phyloP scores from a whole-genome alignment of 2,888 invertebrate genomes.

The Aporophyla lueneburgensis region DNA sequence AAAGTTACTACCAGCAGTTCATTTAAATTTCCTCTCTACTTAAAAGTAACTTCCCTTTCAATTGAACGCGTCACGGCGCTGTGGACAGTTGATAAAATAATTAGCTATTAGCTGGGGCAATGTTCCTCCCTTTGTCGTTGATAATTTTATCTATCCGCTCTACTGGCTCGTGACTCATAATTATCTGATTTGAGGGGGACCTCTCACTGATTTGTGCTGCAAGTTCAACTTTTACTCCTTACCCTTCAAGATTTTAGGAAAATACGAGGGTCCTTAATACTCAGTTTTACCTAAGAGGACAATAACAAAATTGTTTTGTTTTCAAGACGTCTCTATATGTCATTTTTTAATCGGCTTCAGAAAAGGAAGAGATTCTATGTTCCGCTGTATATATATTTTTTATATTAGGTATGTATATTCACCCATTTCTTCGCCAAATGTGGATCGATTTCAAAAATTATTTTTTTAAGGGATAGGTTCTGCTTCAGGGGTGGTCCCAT shows the following conservation, averaged over 20 bases:
- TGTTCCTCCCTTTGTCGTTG: conserved; percentile 82
- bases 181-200: conserved; percentile 81
- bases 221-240: conserved; percentile 62
- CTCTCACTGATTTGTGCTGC: conserved; percentile 64
- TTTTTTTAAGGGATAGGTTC: too few species aligned
- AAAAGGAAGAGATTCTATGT: too few species aligned
- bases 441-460: too few species aligned
- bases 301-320: conserved; percentile 27
- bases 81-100: conserved; percentile 80
- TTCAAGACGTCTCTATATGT: background rate
- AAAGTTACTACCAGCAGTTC: conserved; percentile 18
- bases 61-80: conserved; percentile 71
- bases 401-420: too few species aligned
- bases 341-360: background rate
- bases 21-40: conserved; percentile 51
- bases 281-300: conserved; percentile 19
- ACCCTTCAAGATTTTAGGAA: conserved; percentile 60
- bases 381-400: too few species aligned
- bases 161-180: conserved; percentile 82
- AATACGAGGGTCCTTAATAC: conserved; percentile 32
- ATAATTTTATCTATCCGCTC: conserved; percentile 88
- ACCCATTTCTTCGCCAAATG: too few species aligned
- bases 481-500: too few species aligned
- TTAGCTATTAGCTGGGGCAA: conserved; percentile 77
- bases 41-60: conserved; percentile 62